Percentiles rank a stretch among this genome's conserved stretches.
These are phyloP conservation scores for Sminthurides bifidus DNA, from an alignment of 1,140 invertebrate species.

Conservation along the genomic window DNA sequence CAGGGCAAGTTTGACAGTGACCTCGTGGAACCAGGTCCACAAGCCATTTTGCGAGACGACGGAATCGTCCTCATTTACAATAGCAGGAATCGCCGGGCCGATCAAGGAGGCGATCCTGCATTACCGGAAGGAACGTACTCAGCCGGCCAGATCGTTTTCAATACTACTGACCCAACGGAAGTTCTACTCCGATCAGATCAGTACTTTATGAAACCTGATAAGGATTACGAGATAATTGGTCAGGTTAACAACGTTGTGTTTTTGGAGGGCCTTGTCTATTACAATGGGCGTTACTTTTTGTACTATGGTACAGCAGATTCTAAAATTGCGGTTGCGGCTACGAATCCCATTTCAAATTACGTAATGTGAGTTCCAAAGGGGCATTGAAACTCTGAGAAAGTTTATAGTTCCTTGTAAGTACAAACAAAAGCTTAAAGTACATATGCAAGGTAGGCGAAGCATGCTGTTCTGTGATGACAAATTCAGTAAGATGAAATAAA, in stretches of 20 bases:
- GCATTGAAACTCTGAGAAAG: no score
- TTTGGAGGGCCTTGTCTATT: conserved; percentile 23
- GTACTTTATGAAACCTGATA: conserved; percentile 27
- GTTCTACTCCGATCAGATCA: conserved; percentile 8
- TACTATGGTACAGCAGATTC: conserved; percentile 30
- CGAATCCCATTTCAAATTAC: no score
- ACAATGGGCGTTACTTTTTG: conserved; percentile 14
- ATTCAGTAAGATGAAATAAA: no score
- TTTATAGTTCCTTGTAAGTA: no score
- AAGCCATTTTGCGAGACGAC: conserved; percentile 17
- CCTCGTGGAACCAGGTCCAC: conserved; percentile 28
- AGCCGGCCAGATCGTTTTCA: conserved; percentile 21
- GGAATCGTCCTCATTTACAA: conserved; percentile 28
- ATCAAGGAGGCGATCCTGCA: conserved; percentile 12
- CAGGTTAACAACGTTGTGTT: conserved; percentile 29
- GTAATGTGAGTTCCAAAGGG: no score
- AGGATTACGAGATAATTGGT: conserved; percentile 21
- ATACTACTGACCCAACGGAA: not conserved
- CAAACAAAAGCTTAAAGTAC: no score
- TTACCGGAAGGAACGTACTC: conserved; percentile 23
- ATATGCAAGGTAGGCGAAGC: no score
- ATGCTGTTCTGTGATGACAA: no score
- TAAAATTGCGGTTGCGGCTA: conserved; percentile 30
- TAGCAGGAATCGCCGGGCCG: conserved; percentile 5
- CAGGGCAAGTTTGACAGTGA: conserved; percentile 21